Evolutionary conservation across 2,113 vertebrate species (phyloP), one percentile per base, ranked within the genome.

Genomic region (Menura novaehollandiae): DNA sequence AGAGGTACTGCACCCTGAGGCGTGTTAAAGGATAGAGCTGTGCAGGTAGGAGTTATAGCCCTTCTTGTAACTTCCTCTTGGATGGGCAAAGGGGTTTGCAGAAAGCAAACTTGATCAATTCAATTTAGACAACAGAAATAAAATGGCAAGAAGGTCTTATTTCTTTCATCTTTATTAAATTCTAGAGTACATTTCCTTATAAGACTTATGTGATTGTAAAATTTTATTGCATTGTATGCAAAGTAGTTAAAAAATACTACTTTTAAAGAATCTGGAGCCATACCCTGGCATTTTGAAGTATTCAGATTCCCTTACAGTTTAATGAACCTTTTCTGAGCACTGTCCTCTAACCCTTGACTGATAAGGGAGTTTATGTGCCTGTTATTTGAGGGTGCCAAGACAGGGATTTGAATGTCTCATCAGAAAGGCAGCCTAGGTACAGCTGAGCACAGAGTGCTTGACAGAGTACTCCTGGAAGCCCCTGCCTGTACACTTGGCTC

Each of bases 141-240:
- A 86, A 92, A 84, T 33, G 18, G 28, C 30, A 76, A 75, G 27
- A 33, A 14, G 19, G 23, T 66, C 26, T 91, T 88, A 66, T 23
- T 96, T 62, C 55, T 94, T 95, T 86, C 21, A 73, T 80, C 47
- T 85, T 53, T 88, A 71, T 86, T 88, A 63, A 91, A 83, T 86
- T 77, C 63, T 74, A 52, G 24, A 32, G 13, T 80, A 16, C 6
- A 0, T 60, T 93, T 85, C 82, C 60, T 74, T 77, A 67, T 9
- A 59, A 73, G 71, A 58, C 30, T 69, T 85, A 35, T 0, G 1
- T 39, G 21, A 32, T 22, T 4, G 2, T 83, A 89, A 24, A 15
- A 39, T 39, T 79, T 96, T 59, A 77, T 63, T 93, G 35, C 27
- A 35, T 39, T 62, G 16, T 63, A 62, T 53, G 62, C 37, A 67